Evolutionary conservation across 2,888 invertebrate genomes (phyloP).

Genomic region (Pomacea canaliculata): DNA sequence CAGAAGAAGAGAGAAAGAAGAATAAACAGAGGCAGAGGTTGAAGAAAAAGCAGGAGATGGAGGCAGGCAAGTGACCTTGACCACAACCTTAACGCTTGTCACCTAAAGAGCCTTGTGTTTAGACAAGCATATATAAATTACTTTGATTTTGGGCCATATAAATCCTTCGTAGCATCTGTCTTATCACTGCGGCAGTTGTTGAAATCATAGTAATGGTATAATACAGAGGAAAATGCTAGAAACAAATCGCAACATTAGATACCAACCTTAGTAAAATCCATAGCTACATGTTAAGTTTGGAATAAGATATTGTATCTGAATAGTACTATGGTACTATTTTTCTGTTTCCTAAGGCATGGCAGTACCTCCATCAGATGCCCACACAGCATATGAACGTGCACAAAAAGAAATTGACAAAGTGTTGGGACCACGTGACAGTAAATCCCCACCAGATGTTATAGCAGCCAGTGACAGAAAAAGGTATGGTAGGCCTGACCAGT

Average conservation of each 20-base stretch:
- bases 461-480: neutral
- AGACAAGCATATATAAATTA: no score
- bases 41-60: slow-evolving; percentile 34
- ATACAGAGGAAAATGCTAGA: no score
- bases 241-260: no score
- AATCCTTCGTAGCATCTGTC: no score
- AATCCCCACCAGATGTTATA: neutral
- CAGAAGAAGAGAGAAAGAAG: slow-evolving; percentile 48
- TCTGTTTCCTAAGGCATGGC: neutral
- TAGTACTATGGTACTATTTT: neutral
- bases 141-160: no score
- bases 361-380: neutral
- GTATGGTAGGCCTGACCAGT: neutral
- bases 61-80: neutral
- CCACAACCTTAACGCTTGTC: neutral
- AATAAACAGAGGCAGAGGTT: slow-evolving; percentile 54
- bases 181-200: no score
- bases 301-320: no score
- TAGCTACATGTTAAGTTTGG: no score
- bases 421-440: slow-evolving; percentile 30
- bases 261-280: no score
- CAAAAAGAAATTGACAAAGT: slow-evolving; percentile 45
- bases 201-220: no score
- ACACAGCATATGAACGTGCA: slow-evolving; percentile 35
- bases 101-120: no score